phyloP scores from a whole-genome alignment of 1,140 invertebrate species.

The Thalassaphorura encarpata region DNA sequence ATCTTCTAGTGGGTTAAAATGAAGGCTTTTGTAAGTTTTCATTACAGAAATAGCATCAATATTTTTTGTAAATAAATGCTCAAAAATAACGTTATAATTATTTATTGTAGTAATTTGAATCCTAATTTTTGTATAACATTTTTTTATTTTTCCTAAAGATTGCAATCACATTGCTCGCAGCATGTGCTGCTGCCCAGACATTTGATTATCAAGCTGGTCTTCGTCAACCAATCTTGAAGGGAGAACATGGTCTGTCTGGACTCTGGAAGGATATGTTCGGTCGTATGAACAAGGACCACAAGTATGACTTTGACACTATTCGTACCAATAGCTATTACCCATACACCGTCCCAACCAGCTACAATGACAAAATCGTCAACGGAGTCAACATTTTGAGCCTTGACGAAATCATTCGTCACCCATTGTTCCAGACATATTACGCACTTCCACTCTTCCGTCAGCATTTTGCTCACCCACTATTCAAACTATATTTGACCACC shows the following conservation, averaged over 20 bases:
- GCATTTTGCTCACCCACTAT: slow-evolving; percentile 7
- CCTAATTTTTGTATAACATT: not conserved
- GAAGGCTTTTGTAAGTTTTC: too few species aligned
- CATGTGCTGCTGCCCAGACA: slow-evolving; percentile 16
- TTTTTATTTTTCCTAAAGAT: slow-evolving; percentile 1
- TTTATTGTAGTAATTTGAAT: too few species aligned
- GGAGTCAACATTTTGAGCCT: slow-evolving; percentile 5
- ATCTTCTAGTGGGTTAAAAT: too few species aligned
- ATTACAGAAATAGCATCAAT: too few species aligned
- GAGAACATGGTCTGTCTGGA: too few species aligned
- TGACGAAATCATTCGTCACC: slow-evolving; percentile 12
- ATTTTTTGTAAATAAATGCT: too few species aligned
- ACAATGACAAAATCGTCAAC: not conserved
- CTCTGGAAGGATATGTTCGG: too few species aligned
- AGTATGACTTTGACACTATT: too few species aligned
- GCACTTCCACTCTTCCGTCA: slow-evolving; percentile 25
- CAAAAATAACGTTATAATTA: too few species aligned
- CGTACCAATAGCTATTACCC: not conserved
- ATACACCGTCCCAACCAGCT: not conserved
- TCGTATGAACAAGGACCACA: too few species aligned
- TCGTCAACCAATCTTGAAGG: not conserved
- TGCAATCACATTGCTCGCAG: slow-evolving; percentile 16
- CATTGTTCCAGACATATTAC: slow-evolving; percentile 23
- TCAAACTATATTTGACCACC: slow-evolving; percentile 15
- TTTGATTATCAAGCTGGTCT: not conserved